phyloP scores from a whole-genome alignment of 1,140 invertebrate genomes.

The Littorina saxatilis region DNA sequence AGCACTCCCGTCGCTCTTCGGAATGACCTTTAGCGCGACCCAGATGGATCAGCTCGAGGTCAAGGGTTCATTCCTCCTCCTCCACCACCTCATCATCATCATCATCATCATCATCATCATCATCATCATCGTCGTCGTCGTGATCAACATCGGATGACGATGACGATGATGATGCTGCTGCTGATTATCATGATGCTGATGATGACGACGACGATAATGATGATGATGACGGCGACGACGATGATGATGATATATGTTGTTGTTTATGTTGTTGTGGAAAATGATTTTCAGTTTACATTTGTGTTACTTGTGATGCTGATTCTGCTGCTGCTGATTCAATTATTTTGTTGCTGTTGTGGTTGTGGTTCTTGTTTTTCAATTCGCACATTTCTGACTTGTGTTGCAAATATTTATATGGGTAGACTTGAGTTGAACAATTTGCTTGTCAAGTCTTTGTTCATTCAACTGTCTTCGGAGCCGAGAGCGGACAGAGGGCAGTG shows the following conservation, averaged over 20 bases:
- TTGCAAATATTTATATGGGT: not conserved
- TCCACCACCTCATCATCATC: not conserved
- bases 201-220: too few relatives aligned
- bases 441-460: not conserved
- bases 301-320: too few relatives aligned
- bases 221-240: too few relatives aligned
- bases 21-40: conserved; percentile 33
- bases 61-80: not conserved
- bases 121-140: not conserved
- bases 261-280: too few relatives aligned
- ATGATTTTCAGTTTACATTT: too few relatives aligned
- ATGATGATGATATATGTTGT: too few relatives aligned
- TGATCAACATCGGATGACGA: not conserved
- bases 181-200: not conserved
- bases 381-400: too few relatives aligned
- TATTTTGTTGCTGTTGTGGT: too few relatives aligned
- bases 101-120: not conserved
- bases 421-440: not conserved
- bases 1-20: conserved; percentile 40
- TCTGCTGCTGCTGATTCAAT: too few relatives aligned
- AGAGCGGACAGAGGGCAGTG: too few relatives aligned
- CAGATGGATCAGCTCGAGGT: conserved; percentile 39
- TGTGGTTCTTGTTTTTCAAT: too few relatives aligned
- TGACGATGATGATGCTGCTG: not conserved
- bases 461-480: not conserved